Conservation (phyloP, 2,113 vertebrate genomes). For the Myotis brandtii region DNA sequence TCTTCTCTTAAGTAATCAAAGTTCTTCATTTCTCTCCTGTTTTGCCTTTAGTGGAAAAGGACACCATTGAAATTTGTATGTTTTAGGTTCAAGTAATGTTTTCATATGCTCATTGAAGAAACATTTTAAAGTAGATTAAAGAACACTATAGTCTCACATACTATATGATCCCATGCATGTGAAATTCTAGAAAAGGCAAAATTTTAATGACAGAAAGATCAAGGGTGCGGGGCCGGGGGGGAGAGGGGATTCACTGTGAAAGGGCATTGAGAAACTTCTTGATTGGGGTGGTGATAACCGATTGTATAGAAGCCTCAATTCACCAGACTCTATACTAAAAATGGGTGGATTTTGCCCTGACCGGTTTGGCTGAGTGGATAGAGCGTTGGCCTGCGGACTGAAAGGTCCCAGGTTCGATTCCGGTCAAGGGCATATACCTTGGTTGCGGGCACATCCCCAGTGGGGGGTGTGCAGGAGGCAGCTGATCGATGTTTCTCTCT, state of each 20-base stretch:
- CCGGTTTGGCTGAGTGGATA: too few species aligned
- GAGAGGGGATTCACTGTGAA: not conserved
- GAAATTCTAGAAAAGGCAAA: conserved; percentile 8
- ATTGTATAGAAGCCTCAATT: not conserved
- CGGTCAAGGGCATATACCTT: too few species aligned
- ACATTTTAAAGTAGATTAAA: conserved; percentile 8
- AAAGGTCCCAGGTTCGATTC: too few species aligned
- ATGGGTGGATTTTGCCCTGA: not conserved
- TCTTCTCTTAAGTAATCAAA: conserved; percentile 58
- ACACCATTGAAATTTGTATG: not conserved
- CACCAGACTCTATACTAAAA: not conserved
- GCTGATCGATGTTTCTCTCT: too few species aligned
- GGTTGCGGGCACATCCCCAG: too few species aligned
- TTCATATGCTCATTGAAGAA: conserved; percentile 50
- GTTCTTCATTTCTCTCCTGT: not conserved
- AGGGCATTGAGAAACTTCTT: not conserved
- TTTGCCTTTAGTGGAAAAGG: conserved; percentile 28
- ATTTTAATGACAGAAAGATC: conserved; percentile 6
- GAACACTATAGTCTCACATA: not conserved
- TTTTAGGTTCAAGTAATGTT: conserved; percentile 31
- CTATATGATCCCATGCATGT: not conserved
- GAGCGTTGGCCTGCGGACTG: too few species aligned
- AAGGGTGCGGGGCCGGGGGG: not conserved
- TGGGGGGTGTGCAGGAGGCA: too few species aligned
- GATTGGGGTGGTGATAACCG: not conserved